Conservation (phyloP, 2,113 vertebrate genomes). For the Xerus inauris region DNA sequence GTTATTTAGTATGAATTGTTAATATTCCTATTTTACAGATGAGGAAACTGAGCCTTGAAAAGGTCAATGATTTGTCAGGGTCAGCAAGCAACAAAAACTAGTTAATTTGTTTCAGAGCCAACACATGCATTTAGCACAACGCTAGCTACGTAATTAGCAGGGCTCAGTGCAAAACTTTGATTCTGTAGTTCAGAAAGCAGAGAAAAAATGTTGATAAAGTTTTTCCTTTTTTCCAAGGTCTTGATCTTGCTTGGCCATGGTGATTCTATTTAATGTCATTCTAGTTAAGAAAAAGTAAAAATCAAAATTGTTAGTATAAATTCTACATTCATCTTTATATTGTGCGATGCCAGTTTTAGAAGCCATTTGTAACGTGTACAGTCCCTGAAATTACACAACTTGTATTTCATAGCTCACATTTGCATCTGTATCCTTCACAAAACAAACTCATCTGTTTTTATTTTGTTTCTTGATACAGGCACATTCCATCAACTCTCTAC, state of each 20-base stretch:
- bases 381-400: neutral
- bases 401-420: neutral
- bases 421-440: neutral
- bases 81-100: neutral
- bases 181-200: neutral
- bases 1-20: neutral
- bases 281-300: constrained; percentile 2
- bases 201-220: neutral
- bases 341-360: neutral
- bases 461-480: neutral
- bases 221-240: neutral
- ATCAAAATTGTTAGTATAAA: neutral
- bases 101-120: neutral
- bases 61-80: neutral
- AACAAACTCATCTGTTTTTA: neutral
- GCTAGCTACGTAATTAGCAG: neutral
- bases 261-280: neutral
- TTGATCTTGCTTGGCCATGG: neutral
- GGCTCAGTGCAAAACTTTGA: neutral
- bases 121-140: neutral
- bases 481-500: neutral
- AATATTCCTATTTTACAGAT: neutral
- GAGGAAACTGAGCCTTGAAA: neutral
- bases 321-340: neutral
- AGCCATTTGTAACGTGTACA: neutral